A percentile compares a stretch with the other conserved stretches of the same genome.
Evolutionary conservation across 2,113 vertebrate genomes (phyloP).

Genomic region (Datnioides undecimradiatus): DNA sequence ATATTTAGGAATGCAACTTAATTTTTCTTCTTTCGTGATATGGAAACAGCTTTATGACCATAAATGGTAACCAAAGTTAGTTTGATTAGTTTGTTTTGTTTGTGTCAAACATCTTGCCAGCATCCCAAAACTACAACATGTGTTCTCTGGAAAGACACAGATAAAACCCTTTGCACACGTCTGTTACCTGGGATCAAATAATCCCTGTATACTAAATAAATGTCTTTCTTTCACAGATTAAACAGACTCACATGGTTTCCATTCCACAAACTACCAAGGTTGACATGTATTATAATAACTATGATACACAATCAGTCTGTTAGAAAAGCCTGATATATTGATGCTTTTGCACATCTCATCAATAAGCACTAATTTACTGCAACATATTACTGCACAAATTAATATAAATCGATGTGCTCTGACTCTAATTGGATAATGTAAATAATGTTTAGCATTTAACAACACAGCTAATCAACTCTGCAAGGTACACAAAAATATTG

Average conservation of each 20-base stretch:
- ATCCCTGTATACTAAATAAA: no score
- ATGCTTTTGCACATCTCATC: not conserved
- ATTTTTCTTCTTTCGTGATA: not conserved
- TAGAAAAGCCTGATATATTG: not conserved
- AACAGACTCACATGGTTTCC: not conserved
- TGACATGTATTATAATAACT: not conserved
- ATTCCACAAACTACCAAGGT: not conserved
- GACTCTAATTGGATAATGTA: conserved; percentile 7
- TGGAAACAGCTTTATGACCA: not conserved
- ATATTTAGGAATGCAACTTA: no score
- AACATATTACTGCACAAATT: not conserved
- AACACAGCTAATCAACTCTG: conserved; percentile 24
- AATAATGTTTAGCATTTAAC: conserved; percentile 1
- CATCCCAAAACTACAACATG: no score
- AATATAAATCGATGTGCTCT: not conserved
- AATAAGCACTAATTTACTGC: conserved; percentile 4
- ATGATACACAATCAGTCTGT: not conserved
- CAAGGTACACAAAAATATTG: not conserved
- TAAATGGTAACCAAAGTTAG: not conserved
- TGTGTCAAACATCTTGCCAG: not conserved
- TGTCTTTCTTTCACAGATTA: not conserved
- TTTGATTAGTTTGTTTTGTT: not conserved
- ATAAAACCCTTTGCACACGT: no score
- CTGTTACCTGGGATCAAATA: no score
- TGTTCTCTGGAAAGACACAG: no score